phyloP scores from a whole-genome alignment of 2,113 vertebrate genomes.

The Bubo scandiacus region DNA sequence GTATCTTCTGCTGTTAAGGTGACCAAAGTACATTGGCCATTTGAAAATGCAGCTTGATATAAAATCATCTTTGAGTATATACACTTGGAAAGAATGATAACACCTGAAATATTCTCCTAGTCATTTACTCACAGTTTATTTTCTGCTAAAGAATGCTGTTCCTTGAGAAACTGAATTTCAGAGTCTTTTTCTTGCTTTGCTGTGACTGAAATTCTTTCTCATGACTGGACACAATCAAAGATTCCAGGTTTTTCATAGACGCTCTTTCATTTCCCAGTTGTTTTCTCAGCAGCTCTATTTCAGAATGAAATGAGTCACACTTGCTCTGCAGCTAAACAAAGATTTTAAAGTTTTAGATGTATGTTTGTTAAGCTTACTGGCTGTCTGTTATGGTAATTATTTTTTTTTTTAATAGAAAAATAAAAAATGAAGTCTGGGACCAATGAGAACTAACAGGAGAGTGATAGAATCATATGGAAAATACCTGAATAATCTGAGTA shows the following conservation, averaged over 20 bases:
- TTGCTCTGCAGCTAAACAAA: conserved; percentile 74
- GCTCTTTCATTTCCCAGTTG: conserved; percentile 77
- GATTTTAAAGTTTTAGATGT: not conserved
- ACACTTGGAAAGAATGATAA: not conserved
- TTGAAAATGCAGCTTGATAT: not conserved
- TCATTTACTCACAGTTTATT: conserved; percentile 75
- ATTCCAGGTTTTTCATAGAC: conserved; percentile 76
- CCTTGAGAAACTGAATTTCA: conserved; percentile 78
- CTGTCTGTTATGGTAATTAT: not conserved
- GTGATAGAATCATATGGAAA: not conserved
- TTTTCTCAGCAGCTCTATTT: conserved; percentile 78
- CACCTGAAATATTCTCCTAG: not conserved
- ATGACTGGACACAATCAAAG: conserved; percentile 64
- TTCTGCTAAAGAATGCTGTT: conserved; percentile 77
- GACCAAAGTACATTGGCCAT: not conserved
- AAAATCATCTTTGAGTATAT: not conserved
- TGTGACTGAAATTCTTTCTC: conserved; percentile 76
- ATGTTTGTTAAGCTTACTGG: not conserved
- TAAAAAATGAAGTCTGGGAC: not conserved
- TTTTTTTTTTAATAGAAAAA: no score
- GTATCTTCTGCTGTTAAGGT: not conserved
- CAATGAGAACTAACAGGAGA: not conserved
- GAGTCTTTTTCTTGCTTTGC: conserved; percentile 76
- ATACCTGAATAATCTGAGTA: not conserved
- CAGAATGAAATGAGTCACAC: conserved; percentile 69